Evolutionary conservation across 2,113 vertebrate genomes (phyloP).

Genomic region (Lipophrys pholis): DNA sequence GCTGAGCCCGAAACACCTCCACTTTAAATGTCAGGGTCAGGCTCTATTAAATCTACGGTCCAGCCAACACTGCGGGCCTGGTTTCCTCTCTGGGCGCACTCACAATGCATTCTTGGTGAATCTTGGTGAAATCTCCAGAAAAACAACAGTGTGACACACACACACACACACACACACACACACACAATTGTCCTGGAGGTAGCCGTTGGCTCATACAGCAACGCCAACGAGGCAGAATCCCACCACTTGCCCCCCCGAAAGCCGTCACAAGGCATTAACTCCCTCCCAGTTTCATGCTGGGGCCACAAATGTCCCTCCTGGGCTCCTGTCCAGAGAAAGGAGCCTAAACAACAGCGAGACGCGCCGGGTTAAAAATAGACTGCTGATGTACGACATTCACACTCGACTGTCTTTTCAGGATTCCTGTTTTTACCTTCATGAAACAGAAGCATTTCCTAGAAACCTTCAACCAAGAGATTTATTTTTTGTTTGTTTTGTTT

Average conservation of each 20-base stretch:
- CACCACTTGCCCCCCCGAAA: constrained; percentile 33
- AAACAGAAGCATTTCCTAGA: too few species aligned
- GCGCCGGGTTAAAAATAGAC: constrained; percentile 57
- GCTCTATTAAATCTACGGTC: constrained; percentile 16
- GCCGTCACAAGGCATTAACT: constrained; percentile 50
- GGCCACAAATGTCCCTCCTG: constrained; percentile 39
- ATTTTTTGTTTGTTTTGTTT: too few species aligned
- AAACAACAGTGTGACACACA: constrained; percentile 30
- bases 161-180: background rate
- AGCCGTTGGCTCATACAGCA: constrained; percentile 20
- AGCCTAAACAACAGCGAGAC: constrained; percentile 33
- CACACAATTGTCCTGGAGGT: constrained; percentile 4
- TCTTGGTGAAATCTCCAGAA: background rate
- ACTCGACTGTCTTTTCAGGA: constrained; percentile 53
- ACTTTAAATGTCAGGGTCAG: constrained; percentile 18
- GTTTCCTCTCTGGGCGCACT: constrained; percentile 2
- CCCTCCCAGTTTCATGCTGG: background rate
- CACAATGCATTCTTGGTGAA: background rate
- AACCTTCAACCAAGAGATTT: too few species aligned
- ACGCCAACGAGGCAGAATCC: constrained; percentile 1
- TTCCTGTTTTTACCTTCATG: constrained; percentile 30
- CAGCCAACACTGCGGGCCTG: too few species aligned
- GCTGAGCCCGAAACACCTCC: background rate
- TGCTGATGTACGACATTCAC: too few species aligned
- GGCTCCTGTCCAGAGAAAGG: constrained; percentile 41